Evolutionary conservation across 2,888 invertebrate species (phyloP).

Genomic region (Antitype chi): DNA sequence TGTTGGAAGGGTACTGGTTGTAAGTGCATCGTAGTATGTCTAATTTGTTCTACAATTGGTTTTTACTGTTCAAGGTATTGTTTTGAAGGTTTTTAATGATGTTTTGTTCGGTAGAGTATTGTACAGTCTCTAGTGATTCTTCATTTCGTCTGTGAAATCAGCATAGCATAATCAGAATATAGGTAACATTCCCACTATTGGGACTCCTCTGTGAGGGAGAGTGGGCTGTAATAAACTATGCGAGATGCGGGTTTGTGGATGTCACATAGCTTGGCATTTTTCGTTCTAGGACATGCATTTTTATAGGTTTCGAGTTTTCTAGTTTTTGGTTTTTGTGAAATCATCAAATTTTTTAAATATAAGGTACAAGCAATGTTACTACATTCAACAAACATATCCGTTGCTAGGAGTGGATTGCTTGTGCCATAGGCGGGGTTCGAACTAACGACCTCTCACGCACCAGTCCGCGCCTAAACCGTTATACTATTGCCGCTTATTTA

Average conservation of each 20-base stretch:
- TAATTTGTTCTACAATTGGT: neutral
- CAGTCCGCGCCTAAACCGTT: neutral
- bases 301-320: no score
- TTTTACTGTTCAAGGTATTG: neutral
- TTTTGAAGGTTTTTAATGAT: neutral
- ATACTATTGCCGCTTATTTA: neutral
- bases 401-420: neutral
- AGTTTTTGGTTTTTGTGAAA: neutral
- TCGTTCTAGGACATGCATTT: neutral
- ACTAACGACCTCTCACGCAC: constrained; percentile 12
- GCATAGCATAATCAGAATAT: neutral
- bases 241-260: neutral
- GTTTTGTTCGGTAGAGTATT: neutral
- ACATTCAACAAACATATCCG: neutral
- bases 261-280: neutral
- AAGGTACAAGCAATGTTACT: neutral
- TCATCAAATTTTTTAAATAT: neutral
- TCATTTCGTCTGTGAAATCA: neutral
- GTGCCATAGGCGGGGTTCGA: neutral
- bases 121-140: neutral
- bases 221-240: neutral
- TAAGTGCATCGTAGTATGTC: neutral
- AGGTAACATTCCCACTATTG: neutral
- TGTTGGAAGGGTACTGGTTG: neutral
- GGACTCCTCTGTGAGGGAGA: neutral